Evolutionary conservation across 2,888 invertebrate species (phyloP), one percentile per base, ranked within the genome.

Genomic region (Lissocephala sabroskyi): DNA sequence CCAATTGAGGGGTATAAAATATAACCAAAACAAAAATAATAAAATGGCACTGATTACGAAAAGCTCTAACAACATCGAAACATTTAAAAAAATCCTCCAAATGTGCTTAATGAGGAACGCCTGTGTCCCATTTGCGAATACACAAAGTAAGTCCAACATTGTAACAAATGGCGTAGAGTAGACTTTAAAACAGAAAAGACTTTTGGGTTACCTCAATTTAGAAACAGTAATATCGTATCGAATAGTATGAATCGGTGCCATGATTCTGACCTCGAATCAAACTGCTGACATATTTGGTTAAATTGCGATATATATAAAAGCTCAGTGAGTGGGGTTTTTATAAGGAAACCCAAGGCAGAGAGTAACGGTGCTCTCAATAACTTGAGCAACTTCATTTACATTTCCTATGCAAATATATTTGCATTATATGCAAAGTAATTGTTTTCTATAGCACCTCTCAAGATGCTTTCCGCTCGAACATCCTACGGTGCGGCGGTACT

Each of bases 1-100:
- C 77, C 79, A 80, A 51, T 63, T 62, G 19, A 63, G 49, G 9
- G 81, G 80, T 11, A 74, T 51, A 49, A 56, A 79, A 56, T 70
- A 63, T 13, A 77, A 7, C 78, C 78, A 79, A 49, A 77, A 79
- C 13, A 60, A 18, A 23, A n/a, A n/a, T n/a, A n/a, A n/a, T n/a
- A n/a, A n/a, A n/a, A n/a, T n/a, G n/a, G n/a, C n/a, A n/a, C n/a
- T n/a, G n/a, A n/a, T n/a, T n/a, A n/a, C n/a, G n/a, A n/a, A n/a
- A n/a, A n/a, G n/a, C n/a, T n/a, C n/a, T n/a, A n/a, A n/a, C n/a
- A n/a, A n/a, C n/a, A n/a, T n/a, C n/a, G n/a, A n/a, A n/a, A n/a
- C n/a, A n/a, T n/a, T n/a, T n/a, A n/a, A n/a, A n/a, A n/a, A n/a
- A n/a, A n/a, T n/a, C n/a, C n/a, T n/a, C n/a, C n/a, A n/a, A n/a